Evolutionary conservation across 1,140 invertebrate genomes (phyloP), one percentile per base, ranked within the genome.

Genomic region (Cecropterus lyciades): DNA sequence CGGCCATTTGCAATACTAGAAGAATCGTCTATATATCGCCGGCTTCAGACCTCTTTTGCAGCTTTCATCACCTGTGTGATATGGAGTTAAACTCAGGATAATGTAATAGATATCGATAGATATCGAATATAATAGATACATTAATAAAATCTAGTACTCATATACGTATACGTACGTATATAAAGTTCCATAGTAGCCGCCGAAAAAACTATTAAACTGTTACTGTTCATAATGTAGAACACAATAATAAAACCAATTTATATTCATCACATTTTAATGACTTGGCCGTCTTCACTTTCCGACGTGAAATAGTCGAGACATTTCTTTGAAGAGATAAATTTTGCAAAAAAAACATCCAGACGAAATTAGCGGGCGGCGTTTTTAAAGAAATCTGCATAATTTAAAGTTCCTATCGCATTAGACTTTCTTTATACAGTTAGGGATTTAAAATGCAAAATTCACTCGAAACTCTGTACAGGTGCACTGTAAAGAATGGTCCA

Each of bases 401-500:
- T 51, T 62, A 62, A 62, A 62, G 27, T 49, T 62, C 57, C 57
- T 62, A 49, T 62, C 46, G 30, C 59, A 40, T 62, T 51, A 62
- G 33, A 55, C 45, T 51, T 62, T 40, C 59, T 62, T 62, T 62
- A 62, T 49, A 51, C 59, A 37, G 59, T 62, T 62, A 62, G 46
- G 27, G 59, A 67, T 70, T 63, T 70, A 70, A 67, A 70, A 70
- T 67, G 64, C 65, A 65, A 70, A 70, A 70, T 70, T 62, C 45
- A 49, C 57, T 66, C 17, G 55, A 55, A 70, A 62, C 57, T 62
- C 33, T 40, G 15, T 62, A 49, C 57, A 60, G 57, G 57, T 60
- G 64, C 60, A 49, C 49, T 20, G 52, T 56, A 67, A 70, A 57
- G 69, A 56, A 66, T 42, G 69, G 40, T n/a, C 49, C 16, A 69